These are phyloP conservation scores for Aporrectodea caliginosa DNA, from an alignment of 1,140 invertebrate genomes.

Conservation along the genomic window DNA sequence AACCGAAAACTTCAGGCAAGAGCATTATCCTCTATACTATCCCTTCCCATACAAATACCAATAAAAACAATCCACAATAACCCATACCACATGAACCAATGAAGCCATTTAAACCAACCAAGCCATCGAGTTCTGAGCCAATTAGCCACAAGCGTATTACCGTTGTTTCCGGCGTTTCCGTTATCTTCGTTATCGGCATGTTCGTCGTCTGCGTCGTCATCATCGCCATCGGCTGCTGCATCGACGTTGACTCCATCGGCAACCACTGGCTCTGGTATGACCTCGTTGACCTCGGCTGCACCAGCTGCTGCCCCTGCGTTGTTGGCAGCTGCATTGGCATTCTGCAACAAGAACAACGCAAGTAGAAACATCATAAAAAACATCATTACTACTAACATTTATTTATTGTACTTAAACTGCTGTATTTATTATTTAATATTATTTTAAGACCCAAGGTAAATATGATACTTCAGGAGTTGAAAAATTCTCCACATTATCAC, in stretches of 20 bases:
- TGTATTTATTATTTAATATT: too few species aligned
- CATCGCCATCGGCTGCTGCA: slow-evolving; percentile 40
- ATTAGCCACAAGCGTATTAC: not conserved
- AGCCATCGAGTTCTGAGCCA: not conserved
- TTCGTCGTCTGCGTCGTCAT: slow-evolving; percentile 47
- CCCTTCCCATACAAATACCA: slow-evolving; percentile 56
- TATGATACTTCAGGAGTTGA: too few species aligned
- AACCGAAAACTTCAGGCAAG: too few species aligned
- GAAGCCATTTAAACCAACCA: not conserved
- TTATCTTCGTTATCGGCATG: slow-evolving; percentile 48
- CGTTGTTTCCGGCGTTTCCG: slow-evolving; percentile 34
- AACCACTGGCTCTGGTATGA: slow-evolving; percentile 32
- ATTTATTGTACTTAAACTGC: not conserved
- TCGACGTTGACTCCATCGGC: slow-evolving; percentile 38
- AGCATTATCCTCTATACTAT: too few species aligned
- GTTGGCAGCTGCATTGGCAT: not conserved
- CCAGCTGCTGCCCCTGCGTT: not conserved
- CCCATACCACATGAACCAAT: not conserved
- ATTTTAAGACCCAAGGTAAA: too few species aligned
- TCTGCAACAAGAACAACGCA: not conserved
- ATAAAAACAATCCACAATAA: slow-evolving; percentile 51
- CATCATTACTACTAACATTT: not conserved
- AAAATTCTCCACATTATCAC: too few species aligned
- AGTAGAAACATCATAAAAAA: too few species aligned
- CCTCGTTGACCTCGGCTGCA: not conserved